Conservation (phyloP, 2,797 vertebrate genomes). For the Malacoctenus gilli region DNA sequence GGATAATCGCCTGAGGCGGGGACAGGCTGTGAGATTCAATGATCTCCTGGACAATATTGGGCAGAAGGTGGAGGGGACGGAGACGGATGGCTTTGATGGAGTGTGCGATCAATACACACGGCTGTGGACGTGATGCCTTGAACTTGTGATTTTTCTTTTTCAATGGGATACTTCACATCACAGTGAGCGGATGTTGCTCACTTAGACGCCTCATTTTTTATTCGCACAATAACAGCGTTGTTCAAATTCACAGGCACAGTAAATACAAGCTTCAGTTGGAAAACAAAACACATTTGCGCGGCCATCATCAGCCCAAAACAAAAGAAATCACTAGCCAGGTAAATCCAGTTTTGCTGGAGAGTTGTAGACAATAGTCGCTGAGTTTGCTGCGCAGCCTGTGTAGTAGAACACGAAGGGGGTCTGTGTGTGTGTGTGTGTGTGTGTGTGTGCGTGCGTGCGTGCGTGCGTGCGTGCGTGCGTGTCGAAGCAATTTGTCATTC, state of each 20-base stretch:
- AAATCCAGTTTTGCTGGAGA: slow-evolving; percentile 21
- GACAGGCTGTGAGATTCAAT: slow-evolving; percentile 24
- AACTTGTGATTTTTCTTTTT: not conserved
- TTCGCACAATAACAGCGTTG: slow-evolving; percentile 6
- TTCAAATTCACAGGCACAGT: not conserved
- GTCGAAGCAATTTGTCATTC: slow-evolving; percentile 65
- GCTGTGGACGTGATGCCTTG: slow-evolving; percentile 11
- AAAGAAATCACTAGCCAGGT: slow-evolving; percentile 4
- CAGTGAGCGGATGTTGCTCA: not conserved
- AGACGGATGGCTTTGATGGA: slow-evolving; percentile 27
- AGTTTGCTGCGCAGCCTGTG: slow-evolving; percentile 35
- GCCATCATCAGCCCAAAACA: not conserved
- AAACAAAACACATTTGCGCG: slow-evolving; percentile 6
- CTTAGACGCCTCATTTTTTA: not conserved
- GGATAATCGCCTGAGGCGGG: slow-evolving; percentile 20
- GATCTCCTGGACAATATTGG: slow-evolving; percentile 10
- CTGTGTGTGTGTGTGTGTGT: slow-evolving; percentile 49
- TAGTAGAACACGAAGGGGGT: too few relatives aligned
- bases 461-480: too few relatives aligned
- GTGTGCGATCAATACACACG: slow-evolving; percentile 25
- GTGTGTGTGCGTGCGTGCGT: slow-evolving; percentile 38
- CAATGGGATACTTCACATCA: too few relatives aligned
- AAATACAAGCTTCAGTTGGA: slow-evolving; percentile 5
- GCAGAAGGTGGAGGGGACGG: slow-evolving; percentile 10
- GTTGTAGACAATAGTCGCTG: slow-evolving; percentile 5